These are phyloP conservation scores for Sialis lutaria DNA, from an alignment of 2,888 invertebrate genomes.

Conservation along the genomic window DNA sequence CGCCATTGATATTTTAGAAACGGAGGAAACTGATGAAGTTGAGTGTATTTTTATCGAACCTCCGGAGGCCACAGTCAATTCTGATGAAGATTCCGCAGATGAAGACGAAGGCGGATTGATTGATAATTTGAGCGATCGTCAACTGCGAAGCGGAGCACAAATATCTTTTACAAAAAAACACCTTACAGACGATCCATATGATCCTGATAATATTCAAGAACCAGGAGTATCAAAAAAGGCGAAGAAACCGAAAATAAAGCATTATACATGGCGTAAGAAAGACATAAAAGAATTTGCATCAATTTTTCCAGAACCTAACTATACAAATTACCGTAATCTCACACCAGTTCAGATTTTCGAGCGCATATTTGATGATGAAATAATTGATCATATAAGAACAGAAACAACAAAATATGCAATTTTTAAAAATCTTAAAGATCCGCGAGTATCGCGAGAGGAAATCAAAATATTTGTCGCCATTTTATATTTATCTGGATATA, in stretches of 20 bases:
- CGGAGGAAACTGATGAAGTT: background rate
- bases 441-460: slow-evolving; percentile 3
- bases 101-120: background rate
- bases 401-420: too few relatives aligned
- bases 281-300: background rate
- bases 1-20: background rate
- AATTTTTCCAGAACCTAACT: background rate
- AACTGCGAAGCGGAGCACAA: background rate
- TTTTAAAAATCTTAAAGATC: slow-evolving; percentile 1
- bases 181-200: background rate
- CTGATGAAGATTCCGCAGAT: background rate
- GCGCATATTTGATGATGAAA: background rate
- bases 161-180: background rate
- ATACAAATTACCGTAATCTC: background rate
- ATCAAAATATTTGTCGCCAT: slow-evolving; percentile 11
- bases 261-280: too few relatives aligned
- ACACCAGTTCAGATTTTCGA: background rate
- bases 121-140: background rate
- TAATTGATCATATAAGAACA: too few relatives aligned
- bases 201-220: background rate
- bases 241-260: too few relatives aligned
- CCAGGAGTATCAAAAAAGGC: too few relatives aligned
- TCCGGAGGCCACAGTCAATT: background rate
- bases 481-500: slow-evolving; percentile 10
- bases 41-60: background rate